Evolutionary conservation across 2,888 invertebrate species (phyloP), one percentile per base, ranked within the genome.

Genomic region (Ormyrus nitidulus): DNA sequence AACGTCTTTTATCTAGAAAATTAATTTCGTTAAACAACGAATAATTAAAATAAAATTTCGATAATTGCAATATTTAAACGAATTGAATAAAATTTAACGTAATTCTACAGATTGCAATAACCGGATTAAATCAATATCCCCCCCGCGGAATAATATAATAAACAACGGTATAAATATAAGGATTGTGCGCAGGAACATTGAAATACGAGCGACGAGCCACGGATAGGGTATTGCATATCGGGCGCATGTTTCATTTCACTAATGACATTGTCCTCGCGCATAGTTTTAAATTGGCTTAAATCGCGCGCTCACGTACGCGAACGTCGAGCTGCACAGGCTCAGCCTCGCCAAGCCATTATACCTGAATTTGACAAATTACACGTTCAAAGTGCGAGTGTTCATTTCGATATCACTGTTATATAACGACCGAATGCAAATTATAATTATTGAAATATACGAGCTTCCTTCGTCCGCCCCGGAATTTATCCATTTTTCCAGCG

Each of bases 181-280:
- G 48, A 48, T 34, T 10, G 11, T 19, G 13, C 61, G 58, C 48
- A 44, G n/a, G n/a, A 68, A 11, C 53, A 51, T 2, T 72, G 62
- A 44, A 46, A 53, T 6, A n/a, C 65, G 49, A 49, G 56, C 54
- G 46, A 44, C 46, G 13, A 8, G 8, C 11, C 62, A 46, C 10
- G 7, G 44, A 19, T 34, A 61, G 9, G 8, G 77, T 64, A 61
- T 71, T 51, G 77, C 7, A 13, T 69, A 61, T 76, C 70, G 70
- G 62, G 0, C 70, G 58, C 73, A 65, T 71, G 77, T 71, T 77
- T 77, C 77, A 77, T 77, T 77, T 71, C 65, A 34, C 61, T 77
- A 77, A 77, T 77, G 68, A 77, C 71, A 71, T 71, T 71, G 65
- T 71, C 9, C 9, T 9, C 68, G 59, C 56, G 56, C 48, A 46